These are phyloP conservation scores for Anser brachyrhynchus DNA, from an alignment of 2,113 vertebrate species.

Conservation along the genomic window DNA sequence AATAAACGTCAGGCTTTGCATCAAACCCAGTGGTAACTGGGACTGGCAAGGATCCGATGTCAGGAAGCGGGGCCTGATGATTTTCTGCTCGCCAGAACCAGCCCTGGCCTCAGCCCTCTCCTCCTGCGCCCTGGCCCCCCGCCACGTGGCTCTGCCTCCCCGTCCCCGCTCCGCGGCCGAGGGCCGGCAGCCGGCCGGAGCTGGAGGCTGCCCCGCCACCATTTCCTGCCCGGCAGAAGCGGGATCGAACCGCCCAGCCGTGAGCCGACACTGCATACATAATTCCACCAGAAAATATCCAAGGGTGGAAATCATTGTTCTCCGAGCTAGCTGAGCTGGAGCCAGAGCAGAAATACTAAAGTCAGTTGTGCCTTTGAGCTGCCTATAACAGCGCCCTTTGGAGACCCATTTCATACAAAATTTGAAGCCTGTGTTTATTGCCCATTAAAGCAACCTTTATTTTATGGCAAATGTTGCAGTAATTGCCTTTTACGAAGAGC, in stretches of 20 bases:
- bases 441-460: slow-evolving; percentile 96
- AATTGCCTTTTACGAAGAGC: slow-evolving; percentile 94
- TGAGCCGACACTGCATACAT: slow-evolving; percentile 59
- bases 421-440: slow-evolving; percentile 93
- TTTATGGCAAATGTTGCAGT: slow-evolving; percentile 93
- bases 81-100: neutral
- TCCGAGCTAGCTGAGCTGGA: slow-evolving; percentile 78
- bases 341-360: slow-evolving; percentile 80
- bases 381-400: slow-evolving; percentile 84
- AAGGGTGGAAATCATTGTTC: slow-evolving; percentile 84
- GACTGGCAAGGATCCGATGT: slow-evolving; percentile 12
- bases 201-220: slow-evolving; percentile 10
- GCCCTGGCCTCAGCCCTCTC: neutral
- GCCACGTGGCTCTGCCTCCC: neutral
- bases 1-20: slow-evolving; percentile 30
- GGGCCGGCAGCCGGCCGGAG: neutral
- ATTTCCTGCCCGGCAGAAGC: slow-evolving; percentile 54
- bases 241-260: slow-evolving; percentile 47
- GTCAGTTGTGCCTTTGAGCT: slow-evolving; percentile 84
- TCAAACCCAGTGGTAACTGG: neutral
- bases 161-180: neutral
- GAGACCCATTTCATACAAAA: slow-evolving; percentile 90
- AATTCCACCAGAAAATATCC: slow-evolving; percentile 80
- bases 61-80: slow-evolving; percentile 25
- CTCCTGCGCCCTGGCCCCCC: neutral